Evolutionary conservation across 1,140 invertebrate genomes (phyloP), one percentile per base, ranked within the genome.

Genomic region (Drosophila azteca): DNA sequence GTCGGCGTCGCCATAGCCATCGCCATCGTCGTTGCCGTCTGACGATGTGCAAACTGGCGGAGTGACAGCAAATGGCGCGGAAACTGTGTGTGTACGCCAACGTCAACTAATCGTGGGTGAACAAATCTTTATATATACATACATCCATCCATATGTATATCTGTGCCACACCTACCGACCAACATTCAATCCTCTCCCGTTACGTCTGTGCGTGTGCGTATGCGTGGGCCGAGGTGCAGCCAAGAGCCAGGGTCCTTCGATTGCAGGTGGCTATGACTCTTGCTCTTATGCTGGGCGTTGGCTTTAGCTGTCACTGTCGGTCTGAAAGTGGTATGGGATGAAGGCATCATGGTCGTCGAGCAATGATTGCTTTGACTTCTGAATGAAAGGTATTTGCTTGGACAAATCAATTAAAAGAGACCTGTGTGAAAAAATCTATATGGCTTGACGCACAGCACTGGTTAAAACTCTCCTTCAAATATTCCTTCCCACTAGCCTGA

Each of bases 1-100:
- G 54, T 35, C 53, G 45, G 17, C 55, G 61, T 63, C 31, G 61
- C 48, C 63, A 74, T 53, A 66, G 35, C 3, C 35, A 13, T 39
- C 1, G 35, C 35, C 35, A 65, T 59, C 59, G 26, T 55, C 43
- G 72, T 63, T 45, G 60, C 52, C 63, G 82, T 57, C 78, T 79
- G 83, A 88, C 83, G 83, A 87, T 87, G 83, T 87, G 83, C 83
- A 87, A 87, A 87, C 83, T 88, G 83, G 83, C 79, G 71, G 88
- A 87, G 83, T 87, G 83, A 87, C 83, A 88, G 83, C 83, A 87
- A 87, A 87, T 87, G 83, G 83, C 83, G 83, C 83, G 83, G 83
- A 87, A 87, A 87, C 71, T 70, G 79, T 79, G 52, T 79, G 52
- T 77, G 83, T 87, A 59, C 69, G 83, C 83, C 82, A 87, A 66